These are phyloP conservation scores for Aproaerema taeniolella DNA, from an alignment of 2,888 invertebrate species.

Conservation along the genomic window DNA sequence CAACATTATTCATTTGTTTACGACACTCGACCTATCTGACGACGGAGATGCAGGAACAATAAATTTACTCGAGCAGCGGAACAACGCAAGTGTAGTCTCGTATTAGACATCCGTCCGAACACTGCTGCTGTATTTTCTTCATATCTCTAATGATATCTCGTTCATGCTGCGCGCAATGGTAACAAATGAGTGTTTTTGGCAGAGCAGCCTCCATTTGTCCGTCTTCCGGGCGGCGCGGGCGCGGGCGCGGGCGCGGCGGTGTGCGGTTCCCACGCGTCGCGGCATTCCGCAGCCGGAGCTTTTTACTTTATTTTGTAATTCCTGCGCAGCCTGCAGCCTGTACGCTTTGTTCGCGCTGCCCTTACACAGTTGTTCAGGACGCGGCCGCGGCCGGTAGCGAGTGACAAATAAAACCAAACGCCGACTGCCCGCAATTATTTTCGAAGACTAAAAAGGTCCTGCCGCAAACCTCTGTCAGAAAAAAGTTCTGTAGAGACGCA, in stretches of 20 bases:
- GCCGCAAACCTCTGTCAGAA: no score
- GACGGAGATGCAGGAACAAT: no score
- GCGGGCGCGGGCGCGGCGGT: neutral
- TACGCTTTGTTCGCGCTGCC: constrained; percentile 12
- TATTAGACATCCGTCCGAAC: no score
- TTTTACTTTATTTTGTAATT: constrained; percentile 9
- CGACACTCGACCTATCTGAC: no score
- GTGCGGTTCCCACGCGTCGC: constrained; percentile 10
- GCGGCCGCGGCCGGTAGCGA: neutral
- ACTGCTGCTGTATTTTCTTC: no score
- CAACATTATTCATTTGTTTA: neutral
- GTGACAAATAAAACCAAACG: constrained; percentile 3
- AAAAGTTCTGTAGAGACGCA: no score
- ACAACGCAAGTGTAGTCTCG: no score
- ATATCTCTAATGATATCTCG: no score
- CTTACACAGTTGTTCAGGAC: constrained; percentile 11
- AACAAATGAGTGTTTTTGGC: no score
- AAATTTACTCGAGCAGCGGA: no score
- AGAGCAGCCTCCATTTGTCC: no score
- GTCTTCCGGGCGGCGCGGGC: neutral
- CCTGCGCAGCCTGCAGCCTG: constrained; percentile 8
- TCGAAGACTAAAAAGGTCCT: neutral
- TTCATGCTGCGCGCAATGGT: no score
- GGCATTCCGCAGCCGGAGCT: constrained; percentile 6
- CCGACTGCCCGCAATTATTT: constrained; percentile 7